phyloP scores from a whole-genome alignment of 37 sponge, comb jelly and placozoan genomes.

The Geodia barretti region DNA sequence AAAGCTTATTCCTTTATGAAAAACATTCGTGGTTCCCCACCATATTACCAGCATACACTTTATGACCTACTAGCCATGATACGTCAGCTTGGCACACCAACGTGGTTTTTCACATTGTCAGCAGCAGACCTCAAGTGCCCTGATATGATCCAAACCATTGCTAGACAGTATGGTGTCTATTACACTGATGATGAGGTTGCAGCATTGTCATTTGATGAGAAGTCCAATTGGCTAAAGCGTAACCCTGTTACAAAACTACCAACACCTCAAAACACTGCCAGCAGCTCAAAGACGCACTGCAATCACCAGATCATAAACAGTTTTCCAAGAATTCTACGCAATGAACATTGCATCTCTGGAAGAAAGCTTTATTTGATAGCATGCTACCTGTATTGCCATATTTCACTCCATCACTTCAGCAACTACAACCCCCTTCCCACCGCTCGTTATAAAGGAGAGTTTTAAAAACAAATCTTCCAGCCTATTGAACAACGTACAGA shows the following conservation, averaged over 20 bases:
- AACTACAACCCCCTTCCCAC: too few relatives aligned
- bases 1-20: slow-evolving; percentile 44
- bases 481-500: too few relatives aligned
- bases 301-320: too few relatives aligned
- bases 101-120: slow-evolving; percentile 37
- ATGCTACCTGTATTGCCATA: too few relatives aligned
- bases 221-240: slow-evolving; percentile 11
- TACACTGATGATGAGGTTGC: slow-evolving; percentile 30
- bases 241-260: slow-evolving; percentile 38
- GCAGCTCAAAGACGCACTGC: too few relatives aligned
- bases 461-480: too few relatives aligned
- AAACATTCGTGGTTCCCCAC: slow-evolving; percentile 29
- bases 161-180: slow-evolving; percentile 33
- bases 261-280: too few relatives aligned
- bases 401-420: too few relatives aligned
- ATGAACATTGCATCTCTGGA: too few relatives aligned
- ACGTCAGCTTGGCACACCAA: slow-evolving; percentile 31
- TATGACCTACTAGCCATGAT: slow-evolving; percentile 46
- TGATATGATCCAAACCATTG: slow-evolving; percentile 41
- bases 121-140: slow-evolving; percentile 53
- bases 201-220: slow-evolving; percentile 12
- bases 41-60: slow-evolving; percentile 27
- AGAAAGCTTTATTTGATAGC: too few relatives aligned
- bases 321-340: too few relatives aligned
- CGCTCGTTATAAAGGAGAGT: too few relatives aligned